Evolutionary conservation across 2,888 invertebrate genomes (phyloP).

Genomic region (Mantis religiosa): DNA sequence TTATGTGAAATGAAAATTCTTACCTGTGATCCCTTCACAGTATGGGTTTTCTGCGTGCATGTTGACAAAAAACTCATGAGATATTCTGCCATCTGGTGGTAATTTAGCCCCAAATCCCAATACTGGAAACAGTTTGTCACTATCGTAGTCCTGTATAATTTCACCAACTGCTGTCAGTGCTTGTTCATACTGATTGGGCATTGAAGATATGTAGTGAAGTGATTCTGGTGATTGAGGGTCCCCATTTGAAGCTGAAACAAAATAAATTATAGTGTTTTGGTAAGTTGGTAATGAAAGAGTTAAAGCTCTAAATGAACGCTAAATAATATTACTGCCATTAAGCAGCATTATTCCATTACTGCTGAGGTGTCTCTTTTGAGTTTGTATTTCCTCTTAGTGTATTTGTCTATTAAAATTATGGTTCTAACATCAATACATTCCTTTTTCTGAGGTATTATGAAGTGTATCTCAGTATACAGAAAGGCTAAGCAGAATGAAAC

Average conservation of each 20-base stretch:
- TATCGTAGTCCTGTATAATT: conserved; percentile 48
- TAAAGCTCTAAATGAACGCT: too few species aligned
- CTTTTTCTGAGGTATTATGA: too few species aligned
- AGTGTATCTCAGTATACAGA: too few species aligned
- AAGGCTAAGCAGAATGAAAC: too few species aligned
- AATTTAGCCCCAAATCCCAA: conserved; percentile 47
- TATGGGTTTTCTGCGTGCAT: conserved; percentile 51
- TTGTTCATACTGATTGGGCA: conserved; percentile 45
- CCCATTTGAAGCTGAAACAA: conserved; percentile 43
- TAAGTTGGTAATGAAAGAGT: background rate
- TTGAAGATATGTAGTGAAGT: conserved; percentile 45
- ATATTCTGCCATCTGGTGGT: conserved; percentile 45
- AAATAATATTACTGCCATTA: too few species aligned
- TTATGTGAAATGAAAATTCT: conserved; percentile 13
- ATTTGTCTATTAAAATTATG: too few species aligned
- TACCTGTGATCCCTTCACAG: conserved; percentile 46
- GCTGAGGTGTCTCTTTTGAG: too few species aligned
- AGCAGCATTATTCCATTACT: too few species aligned
- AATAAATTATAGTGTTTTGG: background rate
- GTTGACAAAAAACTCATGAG: conserved; percentile 49
- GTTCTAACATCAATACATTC: too few species aligned
- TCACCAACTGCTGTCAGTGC: conserved; percentile 45
- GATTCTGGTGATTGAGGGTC: conserved; percentile 42
- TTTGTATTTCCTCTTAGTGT: too few species aligned
- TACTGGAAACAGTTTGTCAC: conserved; percentile 49